Percentiles rank a stretch among this genome's conserved stretches.
These are phyloP conservation scores for Emydura subglobosa DNA, from an alignment of 2,113 vertebrate species.

Conservation along the genomic window DNA sequence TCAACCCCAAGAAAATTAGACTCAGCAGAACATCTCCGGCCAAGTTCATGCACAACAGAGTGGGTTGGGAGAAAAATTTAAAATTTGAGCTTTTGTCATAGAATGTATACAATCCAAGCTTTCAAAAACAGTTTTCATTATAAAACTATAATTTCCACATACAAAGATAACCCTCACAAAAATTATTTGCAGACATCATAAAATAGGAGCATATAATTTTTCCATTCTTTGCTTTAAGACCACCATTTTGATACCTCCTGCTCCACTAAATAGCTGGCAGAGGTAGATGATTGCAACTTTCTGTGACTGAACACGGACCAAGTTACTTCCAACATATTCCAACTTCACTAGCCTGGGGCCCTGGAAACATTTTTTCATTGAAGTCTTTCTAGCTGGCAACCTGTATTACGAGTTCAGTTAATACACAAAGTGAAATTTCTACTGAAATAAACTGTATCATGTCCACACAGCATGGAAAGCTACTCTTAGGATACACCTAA, in stretches of 20 bases:
- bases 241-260: fast-evolving
- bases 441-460: not conserved
- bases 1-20: not conserved
- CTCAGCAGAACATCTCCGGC: not conserved
- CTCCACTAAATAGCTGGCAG: not conserved
- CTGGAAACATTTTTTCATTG: not conserved
- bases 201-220: not conserved
- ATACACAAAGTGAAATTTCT: not conserved
- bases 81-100: not conserved
- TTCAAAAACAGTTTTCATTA: conserved; percentile 45
- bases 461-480: not conserved
- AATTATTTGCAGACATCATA: not conserved
- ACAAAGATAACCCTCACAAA: not conserved
- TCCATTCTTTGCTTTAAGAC: not conserved
- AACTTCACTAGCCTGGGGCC: fast-evolving
- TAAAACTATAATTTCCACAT: not conserved
- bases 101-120: conserved; percentile 37
- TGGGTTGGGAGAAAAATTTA: not conserved
- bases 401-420: not conserved
- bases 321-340: fast-evolving
- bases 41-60: not conserved
- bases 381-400: not conserved
- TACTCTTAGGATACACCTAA: not conserved
- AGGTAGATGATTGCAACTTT: not conserved
- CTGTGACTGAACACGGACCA: fast-evolving